Evolutionary conservation across 2,113 vertebrate species (phyloP).

Genomic region (Corythaixoides concolor): DNA sequence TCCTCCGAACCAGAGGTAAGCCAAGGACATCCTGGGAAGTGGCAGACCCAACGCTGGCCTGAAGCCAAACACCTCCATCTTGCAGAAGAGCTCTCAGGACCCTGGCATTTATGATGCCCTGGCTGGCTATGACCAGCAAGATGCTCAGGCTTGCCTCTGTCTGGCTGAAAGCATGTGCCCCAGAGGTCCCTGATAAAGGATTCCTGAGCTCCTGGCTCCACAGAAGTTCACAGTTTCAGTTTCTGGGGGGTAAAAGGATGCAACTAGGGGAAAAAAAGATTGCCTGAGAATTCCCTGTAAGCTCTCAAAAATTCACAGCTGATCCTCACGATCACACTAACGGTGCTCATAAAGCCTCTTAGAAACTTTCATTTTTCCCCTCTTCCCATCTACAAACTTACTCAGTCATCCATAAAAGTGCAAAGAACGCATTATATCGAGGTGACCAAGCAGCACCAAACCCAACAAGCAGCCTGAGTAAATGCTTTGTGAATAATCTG

Average conservation of each 20-base stretch:
- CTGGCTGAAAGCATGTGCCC: rapidly evolving
- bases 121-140: background rate
- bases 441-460: background rate
- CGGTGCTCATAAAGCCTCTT: background rate
- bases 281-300: background rate
- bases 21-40: background rate
- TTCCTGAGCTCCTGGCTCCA: background rate
- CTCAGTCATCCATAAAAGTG: background rate
- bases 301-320: background rate
- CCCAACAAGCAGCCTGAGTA: background rate
- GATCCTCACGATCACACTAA: background rate
- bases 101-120: background rate
- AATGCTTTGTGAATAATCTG: background rate
- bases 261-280: background rate
- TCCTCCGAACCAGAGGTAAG: background rate
- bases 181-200: background rate
- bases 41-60: background rate
- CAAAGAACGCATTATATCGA: background rate
- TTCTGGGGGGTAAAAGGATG: background rate
- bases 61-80: background rate
- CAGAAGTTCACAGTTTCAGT: background rate
- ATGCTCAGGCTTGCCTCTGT: background rate
- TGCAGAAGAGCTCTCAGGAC: background rate
- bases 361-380: background rate
- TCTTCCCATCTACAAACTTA: background rate